phyloP scores from a whole-genome alignment of 2,888 invertebrate species.

The Micoletzkya japonica region DNA sequence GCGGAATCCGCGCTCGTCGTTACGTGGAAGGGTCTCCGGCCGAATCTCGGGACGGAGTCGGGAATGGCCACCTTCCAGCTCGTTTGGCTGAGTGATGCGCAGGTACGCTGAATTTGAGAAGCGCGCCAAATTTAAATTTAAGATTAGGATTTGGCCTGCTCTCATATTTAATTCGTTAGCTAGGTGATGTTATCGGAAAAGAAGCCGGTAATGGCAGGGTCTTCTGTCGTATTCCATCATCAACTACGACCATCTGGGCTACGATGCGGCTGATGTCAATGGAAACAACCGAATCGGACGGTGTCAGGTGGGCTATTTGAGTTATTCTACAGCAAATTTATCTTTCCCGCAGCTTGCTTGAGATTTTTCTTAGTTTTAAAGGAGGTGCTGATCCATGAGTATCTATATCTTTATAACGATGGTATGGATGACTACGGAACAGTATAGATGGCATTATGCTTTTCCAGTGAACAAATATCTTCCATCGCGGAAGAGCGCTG shows the following conservation, averaged over 20 bases:
- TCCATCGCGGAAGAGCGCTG: no score
- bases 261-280: slow-evolving; percentile 74
- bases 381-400: no score
- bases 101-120: slow-evolving; percentile 70
- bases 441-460: no score
- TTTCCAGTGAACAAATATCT: no score
- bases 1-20: slow-evolving; percentile 85
- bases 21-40: slow-evolving; percentile 90
- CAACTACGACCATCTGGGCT: slow-evolving; percentile 85
- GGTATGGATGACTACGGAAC: no score
- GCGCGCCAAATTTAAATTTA: background rate
- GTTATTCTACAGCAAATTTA: no score
- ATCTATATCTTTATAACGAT: no score
- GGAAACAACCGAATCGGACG: slow-evolving; percentile 39
- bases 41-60: slow-evolving; percentile 65
- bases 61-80: slow-evolving; percentile 67
- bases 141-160: background rate
- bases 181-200: no score
- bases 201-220: slow-evolving; percentile 74
- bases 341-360: no score
- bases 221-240: slow-evolving; percentile 89
- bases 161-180: background rate
- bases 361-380: no score
- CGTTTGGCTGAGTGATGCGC: slow-evolving; percentile 76
- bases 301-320: slow-evolving; percentile 45